A percentile compares a stretch with the other conserved stretches of the same genome.
phyloP scores from a whole-genome alignment of 53 echinoderm and acorn worm genomes.

The Crossaster papposus region DNA sequence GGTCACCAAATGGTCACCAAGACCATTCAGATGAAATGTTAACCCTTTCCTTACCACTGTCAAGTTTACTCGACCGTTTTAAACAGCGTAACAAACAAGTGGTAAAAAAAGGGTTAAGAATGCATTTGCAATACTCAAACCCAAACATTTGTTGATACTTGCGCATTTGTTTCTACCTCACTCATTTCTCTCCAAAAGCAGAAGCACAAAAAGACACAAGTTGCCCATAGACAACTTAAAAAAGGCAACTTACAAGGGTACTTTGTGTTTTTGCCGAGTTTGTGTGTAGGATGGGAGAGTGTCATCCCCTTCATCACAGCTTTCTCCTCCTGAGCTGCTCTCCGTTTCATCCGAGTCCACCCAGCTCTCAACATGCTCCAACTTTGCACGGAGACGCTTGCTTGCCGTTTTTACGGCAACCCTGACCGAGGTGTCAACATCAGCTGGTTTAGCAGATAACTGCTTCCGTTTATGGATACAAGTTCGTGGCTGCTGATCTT shows the following conservation, averaged over 20 bases:
- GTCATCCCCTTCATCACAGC: slow-evolving; percentile 85
- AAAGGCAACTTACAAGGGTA: slow-evolving; percentile 72
- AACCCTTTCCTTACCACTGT: too few species aligned
- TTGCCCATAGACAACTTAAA: neutral
- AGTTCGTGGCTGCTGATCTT: slow-evolving; percentile 31
- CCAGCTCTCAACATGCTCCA: slow-evolving; percentile 76
- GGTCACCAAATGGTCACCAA: too few species aligned
- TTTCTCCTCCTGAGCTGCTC: slow-evolving; percentile 94
- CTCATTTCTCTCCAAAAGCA: neutral
- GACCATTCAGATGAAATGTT: too few species aligned
- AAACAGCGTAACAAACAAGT: too few species aligned
- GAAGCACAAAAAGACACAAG: neutral
- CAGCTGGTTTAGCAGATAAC: slow-evolving; percentile 7
- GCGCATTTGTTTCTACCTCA: too few species aligned
- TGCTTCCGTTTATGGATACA: slow-evolving; percentile 47
- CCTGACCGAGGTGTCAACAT: slow-evolving; percentile 14
- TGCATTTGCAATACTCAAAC: too few species aligned
- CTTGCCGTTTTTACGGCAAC: slow-evolving; percentile 66
- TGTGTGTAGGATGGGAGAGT: slow-evolving; percentile 63
- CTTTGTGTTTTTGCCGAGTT: slow-evolving; percentile 63
- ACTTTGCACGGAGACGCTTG: slow-evolving; percentile 62
- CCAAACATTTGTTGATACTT: too few species aligned
- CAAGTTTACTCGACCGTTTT: too few species aligned
- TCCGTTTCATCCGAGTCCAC: slow-evolving; percentile 96
- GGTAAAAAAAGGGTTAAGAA: too few species aligned